A percentile compares a stretch with the other conserved stretches of the same genome.
These are phyloP conservation scores for Carapus acus DNA, from an alignment of 2,797 vertebrate genomes.

Conservation along the genomic window DNA sequence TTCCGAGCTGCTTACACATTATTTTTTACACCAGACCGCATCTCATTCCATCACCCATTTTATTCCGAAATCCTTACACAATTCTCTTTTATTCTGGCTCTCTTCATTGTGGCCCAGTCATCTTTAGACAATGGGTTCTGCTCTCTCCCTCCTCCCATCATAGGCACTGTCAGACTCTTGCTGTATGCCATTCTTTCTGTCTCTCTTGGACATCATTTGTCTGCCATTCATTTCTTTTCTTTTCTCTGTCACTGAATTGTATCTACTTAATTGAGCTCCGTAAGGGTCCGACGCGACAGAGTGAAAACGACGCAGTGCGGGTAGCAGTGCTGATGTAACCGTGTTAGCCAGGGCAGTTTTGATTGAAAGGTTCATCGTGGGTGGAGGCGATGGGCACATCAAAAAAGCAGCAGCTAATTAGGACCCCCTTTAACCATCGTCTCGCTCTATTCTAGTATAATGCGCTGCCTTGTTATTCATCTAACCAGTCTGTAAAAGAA, in stretches of 20 bases:
- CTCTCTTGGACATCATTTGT: constrained; percentile 39
- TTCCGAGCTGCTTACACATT: constrained; percentile 30
- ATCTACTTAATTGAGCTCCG: constrained; percentile 62
- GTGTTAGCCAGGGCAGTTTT: constrained; percentile 62
- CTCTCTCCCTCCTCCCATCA: constrained; percentile 31
- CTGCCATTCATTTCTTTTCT: constrained; percentile 42
- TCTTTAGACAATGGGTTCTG: constrained; percentile 25
- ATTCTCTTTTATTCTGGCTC: constrained; percentile 6
- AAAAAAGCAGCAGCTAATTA: constrained; percentile 74
- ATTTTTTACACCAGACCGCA: constrained; percentile 23
- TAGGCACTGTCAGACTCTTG: constrained; percentile 38
- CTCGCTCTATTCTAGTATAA: constrained; percentile 69
- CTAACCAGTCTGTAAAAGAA: constrained; percentile 40
- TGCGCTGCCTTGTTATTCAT: constrained; percentile 60
- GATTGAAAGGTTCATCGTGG: constrained; percentile 72
- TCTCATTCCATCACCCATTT: constrained; percentile 24
- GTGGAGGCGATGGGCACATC: constrained; percentile 62
- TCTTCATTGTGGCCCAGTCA: constrained; percentile 4
- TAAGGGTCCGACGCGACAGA: constrained; percentile 60
- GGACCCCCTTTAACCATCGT: constrained; percentile 50
- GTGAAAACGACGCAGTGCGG: constrained; percentile 55
- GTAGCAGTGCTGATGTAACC: constrained; percentile 69
- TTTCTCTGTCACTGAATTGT: constrained; percentile 33
- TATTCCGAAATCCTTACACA: constrained; percentile 1
- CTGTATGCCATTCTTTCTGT: constrained; percentile 12